Percentiles rank a stretch among this genome's conserved stretches.
These are phyloP conservation scores for Oryzias curvinotus DNA, from an alignment of 2,113 vertebrate species.

Conservation along the genomic window DNA sequence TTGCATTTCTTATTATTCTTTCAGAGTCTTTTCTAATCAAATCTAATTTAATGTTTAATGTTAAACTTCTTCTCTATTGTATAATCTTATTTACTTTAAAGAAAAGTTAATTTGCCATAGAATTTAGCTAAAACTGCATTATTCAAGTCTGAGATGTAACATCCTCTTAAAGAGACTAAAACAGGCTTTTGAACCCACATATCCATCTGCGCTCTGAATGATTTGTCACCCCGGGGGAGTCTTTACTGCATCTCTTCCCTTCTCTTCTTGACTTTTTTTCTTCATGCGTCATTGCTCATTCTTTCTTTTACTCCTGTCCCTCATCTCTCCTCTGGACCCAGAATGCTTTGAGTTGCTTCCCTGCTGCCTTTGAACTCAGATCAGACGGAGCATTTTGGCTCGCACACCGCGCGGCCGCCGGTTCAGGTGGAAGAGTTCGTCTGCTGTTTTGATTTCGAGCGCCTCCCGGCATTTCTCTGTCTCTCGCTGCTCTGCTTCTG, in stretches of 20 bases:
- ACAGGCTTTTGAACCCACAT: conserved; percentile 39
- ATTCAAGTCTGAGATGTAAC: conserved; percentile 9
- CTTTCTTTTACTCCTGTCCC: conserved; percentile 39
- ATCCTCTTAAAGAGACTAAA: conserved; percentile 22
- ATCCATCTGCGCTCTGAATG: conserved; percentile 67
- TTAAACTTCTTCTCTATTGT: background rate
- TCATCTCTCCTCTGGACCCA: conserved; percentile 55
- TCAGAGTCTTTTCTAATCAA: background rate
- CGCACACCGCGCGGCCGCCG: conserved; percentile 37
- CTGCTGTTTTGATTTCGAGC: conserved; percentile 40
- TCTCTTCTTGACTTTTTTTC: conserved; percentile 37
- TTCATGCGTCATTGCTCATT: conserved; percentile 38
- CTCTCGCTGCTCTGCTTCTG: background rate
- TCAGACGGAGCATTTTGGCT: conserved; percentile 77
- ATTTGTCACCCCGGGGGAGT: conserved; percentile 72
- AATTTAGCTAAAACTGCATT: conserved; percentile 9
- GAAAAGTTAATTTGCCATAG: background rate
- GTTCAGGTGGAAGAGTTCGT: conserved; percentile 69
- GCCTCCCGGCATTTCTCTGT: conserved; percentile 10
- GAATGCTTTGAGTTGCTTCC: conserved; percentile 77
- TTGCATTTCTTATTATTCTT: too few relatives aligned
- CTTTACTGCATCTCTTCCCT: conserved; percentile 59
- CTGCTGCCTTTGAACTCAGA: conserved; percentile 81
- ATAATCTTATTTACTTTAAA: too few relatives aligned
- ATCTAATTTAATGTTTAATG: background rate